Base-by-base conservation (phyloP, 2,113 vertebrate genomes). In the Leptobrachium ailaonicum region DNA sequence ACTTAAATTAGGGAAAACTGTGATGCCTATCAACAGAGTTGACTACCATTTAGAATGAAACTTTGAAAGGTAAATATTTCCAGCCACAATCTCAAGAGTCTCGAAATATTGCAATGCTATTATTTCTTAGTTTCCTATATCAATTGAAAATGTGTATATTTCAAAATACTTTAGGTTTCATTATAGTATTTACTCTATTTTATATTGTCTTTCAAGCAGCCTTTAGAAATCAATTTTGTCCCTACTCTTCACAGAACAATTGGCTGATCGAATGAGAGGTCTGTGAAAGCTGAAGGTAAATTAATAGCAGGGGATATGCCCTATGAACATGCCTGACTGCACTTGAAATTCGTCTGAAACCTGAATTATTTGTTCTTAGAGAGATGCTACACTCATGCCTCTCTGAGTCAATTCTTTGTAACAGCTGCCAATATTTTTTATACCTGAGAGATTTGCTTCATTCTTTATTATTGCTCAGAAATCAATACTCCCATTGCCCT, bases 391-490 rank as follows among this genome's bases (percentile, higher is more conserved):
- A 86, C 86, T 91, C 85, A 77, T 88, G 75, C 84, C 84, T 87
- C 87, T 88, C 76, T 85, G 91, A 93, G 90, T 93, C 93, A 92
- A 90, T 91, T 91, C 90, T 92, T 92, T 91, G 90, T 90, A 95
- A 94, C 92, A 91, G 89, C 93, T 95, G 92, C 90, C 94, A 94
- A 93, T 95, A 93, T 91, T 93, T 60, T 93, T 94, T 94, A 93
- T 93, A 94, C 93, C 92, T 94, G 92, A 93, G 92, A 93, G 91
- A 93, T 87, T 88, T 79, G 87, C 92, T 93, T 91, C 91, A 93
- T 94, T 94, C 92, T 94, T 94, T 95, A 94, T 95, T 94, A 94
- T 94, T 93, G 91, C 91, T 93, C 85, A 90, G 88, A 87, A 95
- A 95, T 95, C 94, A 89, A 95, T 95, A 94, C 87, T 92, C 88